phyloP scores from a whole-genome alignment of 2,113 vertebrate genomes.

The Sphyrna mokarran region DNA sequence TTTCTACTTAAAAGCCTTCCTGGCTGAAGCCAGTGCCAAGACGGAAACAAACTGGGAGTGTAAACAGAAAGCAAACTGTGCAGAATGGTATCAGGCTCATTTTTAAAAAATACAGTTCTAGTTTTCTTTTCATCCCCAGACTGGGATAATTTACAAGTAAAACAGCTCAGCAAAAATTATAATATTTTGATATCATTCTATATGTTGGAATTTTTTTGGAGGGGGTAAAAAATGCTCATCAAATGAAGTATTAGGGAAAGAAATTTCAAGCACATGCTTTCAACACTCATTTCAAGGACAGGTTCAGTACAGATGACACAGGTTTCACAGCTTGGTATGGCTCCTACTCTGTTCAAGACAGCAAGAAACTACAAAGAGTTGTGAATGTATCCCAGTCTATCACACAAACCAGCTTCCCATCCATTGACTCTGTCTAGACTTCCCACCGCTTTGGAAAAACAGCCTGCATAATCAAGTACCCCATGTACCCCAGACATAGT shows the following conservation, averaged over 20 bases:
- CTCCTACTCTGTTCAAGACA: too few species aligned
- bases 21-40: not conserved
- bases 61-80: slow-evolving; percentile 29
- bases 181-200: slow-evolving; percentile 24
- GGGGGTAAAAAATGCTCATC: not conserved
- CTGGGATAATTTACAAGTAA: slow-evolving; percentile 26
- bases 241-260: not conserved
- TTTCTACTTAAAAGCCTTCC: slow-evolving; percentile 18
- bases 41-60: slow-evolving; percentile 32
- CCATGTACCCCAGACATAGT: too few species aligned
- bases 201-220: not conserved
- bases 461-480: too few species aligned
- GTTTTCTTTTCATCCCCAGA: slow-evolving; percentile 13
- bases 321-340: too few species aligned
- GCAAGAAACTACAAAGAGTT: too few species aligned
- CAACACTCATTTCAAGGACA: not conserved
- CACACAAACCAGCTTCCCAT: too few species aligned
- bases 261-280: not conserved
- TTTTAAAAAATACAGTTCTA: not conserved
- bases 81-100: not conserved
- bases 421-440: too few species aligned
- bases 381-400: too few species aligned
- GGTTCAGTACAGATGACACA: not conserved
- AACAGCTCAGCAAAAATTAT: not conserved
- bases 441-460: too few species aligned